Evolutionary conservation across 2,797 vertebrate genomes (phyloP).

Genomic region (Amazona finschi): DNA sequence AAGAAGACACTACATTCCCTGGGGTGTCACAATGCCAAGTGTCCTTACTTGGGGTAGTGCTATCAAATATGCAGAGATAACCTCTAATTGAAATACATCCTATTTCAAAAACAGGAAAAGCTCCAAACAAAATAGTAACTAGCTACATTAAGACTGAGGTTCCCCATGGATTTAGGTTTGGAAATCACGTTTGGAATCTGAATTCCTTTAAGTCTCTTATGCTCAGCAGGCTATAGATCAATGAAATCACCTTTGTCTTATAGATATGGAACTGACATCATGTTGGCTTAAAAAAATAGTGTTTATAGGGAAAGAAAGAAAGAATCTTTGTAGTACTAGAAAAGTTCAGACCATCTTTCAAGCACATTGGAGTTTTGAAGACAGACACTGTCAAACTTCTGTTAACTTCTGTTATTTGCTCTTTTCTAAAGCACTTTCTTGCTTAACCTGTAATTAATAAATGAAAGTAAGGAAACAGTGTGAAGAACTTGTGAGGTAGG

Average conservation of each 20-base stretch:
- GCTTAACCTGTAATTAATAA: not conserved
- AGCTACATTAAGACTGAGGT: not conserved
- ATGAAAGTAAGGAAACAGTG: not conserved
- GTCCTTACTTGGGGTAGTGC: not conserved
- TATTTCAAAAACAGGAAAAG: not conserved
- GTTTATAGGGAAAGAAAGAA: not conserved
- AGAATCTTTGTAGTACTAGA: not conserved
- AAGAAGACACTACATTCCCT: not conserved
- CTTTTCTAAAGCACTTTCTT: not conserved
- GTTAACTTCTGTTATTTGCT: not conserved
- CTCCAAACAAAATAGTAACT: not conserved
- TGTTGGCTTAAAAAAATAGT: not conserved
- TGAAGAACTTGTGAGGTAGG: not conserved
- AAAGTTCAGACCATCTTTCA: not conserved
- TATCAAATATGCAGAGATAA: not conserved
- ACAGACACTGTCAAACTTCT: not conserved
- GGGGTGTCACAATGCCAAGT: not conserved
- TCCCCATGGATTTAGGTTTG: not conserved
- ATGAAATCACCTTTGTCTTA: not conserved
- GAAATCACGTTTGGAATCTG: not conserved
- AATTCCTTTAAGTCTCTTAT: not conserved
- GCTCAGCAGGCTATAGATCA: not conserved
- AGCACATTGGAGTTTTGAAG: not conserved
- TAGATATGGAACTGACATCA: not conserved
- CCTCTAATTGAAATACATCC: not conserved